Base-by-base conservation (phyloP, 1,140 invertebrate genomes). In the Teleopsis dalmanni region DNA sequence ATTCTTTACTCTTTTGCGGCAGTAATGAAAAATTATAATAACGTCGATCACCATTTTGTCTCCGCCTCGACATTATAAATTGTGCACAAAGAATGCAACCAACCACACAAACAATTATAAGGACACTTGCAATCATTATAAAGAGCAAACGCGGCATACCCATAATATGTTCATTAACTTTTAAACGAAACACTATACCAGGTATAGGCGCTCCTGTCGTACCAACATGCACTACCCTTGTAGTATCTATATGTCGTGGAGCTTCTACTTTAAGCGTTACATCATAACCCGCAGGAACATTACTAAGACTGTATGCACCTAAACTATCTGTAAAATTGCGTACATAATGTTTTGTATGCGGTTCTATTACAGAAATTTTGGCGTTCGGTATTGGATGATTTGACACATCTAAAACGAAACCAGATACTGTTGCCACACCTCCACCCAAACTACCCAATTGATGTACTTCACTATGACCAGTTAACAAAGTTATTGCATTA, bases 101-200 rank as follows among this genome's bases (percentile, higher is more conserved):
- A 7, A 65, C 54, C 4, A 70, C 60, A 13, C 48, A 48, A 0
- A 59, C 47, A 8, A 70, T 62, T 27, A 70, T 60, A 4, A 63
- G 34, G 2, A 64, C 43, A 4, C 86, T 85, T 50, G 81, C 71
- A 3, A 87, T 57, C 51, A 87, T 76, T 34, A 89, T 78, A 60
- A 90, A 90, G 2, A 82, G 73, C 8, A 85, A 68, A 27, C 85
- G 73, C 0, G 87, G 82, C 72, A 91, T 72, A 2, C 87, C 87
- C 50, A 83, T 68, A 25, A 90, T 75, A 34, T 70, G 76, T 47
- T 81, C 79, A 60, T 88, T 79, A 21, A 70, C 72, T 23, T 75
- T 73, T 44, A 91, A 59, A 49, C 80, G 82, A 33, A 89, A 80
- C 47, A 88, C 72, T 1, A 88, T 67, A 23, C 78, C 71, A 3